Base-by-base conservation (phyloP, 2,113 vertebrate genomes). In the Sula dactylatra region DNA sequence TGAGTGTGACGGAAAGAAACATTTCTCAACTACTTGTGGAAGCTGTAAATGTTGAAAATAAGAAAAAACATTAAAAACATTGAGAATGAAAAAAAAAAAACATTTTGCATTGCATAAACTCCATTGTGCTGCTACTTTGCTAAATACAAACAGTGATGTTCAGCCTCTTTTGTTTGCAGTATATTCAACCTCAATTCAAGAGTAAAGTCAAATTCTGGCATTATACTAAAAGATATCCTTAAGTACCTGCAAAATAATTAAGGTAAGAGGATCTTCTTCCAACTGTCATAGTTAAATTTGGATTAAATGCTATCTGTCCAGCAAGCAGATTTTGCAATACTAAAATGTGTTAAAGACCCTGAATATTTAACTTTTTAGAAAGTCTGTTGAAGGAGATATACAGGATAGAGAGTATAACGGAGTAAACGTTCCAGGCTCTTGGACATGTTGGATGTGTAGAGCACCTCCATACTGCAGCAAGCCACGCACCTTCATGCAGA, bases 1-100 rank as follows among this genome's bases (percentile, higher is more conserved):
- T 85, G 38, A 79, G 66, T 93, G 25, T 31, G 69, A 72, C 26
- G 26, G 90, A 88, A 80, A 73, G 58, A 93, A 92, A 32, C 36
- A 58, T 65, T 70, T 86, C 36, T 77, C 38, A 93, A 32, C 67
- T 58, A 66, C 45, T 83, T 86, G 38, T 45, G 42, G 32, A 94
- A 86, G 76, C 56, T 55, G 38, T 58, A 76, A 76, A 86, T 42
- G 47, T 24, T 49, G 40, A 71, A 92, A 93, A 96, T 49, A 92
- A 4, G 38, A 96, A 96, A 96, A 94, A 88, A 4, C 36, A 56
- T 94, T 50, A 78, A 90, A 72, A 96, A 71, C 49, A 86, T 36
- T 82, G 58, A 40, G 47, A 96, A 92, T 14, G 11, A 59, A 95
- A 59, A 87, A 72, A 87, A 72, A 64, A 7, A 49, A 72, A 64